These are phyloP conservation scores for Lepus oiostolus DNA, from an alignment of 2,797 vertebrate species.

Conservation along the genomic window DNA sequence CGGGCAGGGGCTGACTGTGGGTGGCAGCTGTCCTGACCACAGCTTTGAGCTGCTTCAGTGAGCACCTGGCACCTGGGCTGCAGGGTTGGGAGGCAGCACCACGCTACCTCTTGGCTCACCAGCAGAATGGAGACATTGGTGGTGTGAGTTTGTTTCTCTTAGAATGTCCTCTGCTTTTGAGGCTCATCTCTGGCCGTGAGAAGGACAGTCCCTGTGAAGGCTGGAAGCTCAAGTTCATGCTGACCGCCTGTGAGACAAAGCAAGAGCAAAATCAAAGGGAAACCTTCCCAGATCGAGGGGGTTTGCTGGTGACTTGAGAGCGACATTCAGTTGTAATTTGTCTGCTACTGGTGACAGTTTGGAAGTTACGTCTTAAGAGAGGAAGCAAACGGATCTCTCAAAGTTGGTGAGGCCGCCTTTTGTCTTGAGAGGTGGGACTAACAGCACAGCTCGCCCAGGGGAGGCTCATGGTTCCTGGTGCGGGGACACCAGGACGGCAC, in stretches of 20 bases:
- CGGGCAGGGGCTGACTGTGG: neutral
- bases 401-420: neutral
- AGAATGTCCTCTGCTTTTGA: neutral
- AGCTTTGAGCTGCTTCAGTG: neutral
- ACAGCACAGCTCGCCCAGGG: neutral
- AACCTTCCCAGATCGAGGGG: neutral
- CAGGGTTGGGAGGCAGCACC: neutral
- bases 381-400: neutral
- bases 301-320: neutral
- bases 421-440: neutral
- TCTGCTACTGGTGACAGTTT: neutral
- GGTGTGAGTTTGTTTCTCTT: neutral
- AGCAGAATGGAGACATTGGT: neutral
- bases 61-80: neutral
- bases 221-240: conserved; percentile 70
- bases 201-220: conserved; percentile 53
- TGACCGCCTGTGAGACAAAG: conserved; percentile 68
- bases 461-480: neutral
- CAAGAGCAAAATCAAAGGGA: neutral
- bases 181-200: neutral
- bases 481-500: neutral
- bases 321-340: too few relatives aligned
- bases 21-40: neutral
- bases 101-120: neutral
- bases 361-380: neutral